Evolutionary conservation across 1,140 invertebrate species (phyloP).

Genomic region (Hylaeus volcanicus): DNA sequence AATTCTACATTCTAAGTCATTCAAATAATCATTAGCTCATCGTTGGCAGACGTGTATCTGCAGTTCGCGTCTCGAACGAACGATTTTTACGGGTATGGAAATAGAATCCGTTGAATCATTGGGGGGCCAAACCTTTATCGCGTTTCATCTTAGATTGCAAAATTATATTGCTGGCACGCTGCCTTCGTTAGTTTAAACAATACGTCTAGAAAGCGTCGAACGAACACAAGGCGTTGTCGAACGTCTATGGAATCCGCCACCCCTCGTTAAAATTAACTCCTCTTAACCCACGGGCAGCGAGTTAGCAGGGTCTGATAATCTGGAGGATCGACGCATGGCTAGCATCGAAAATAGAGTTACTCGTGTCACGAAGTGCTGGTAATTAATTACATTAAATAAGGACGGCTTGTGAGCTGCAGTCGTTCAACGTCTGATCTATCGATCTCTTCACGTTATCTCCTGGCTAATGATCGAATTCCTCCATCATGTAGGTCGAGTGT

Average conservation of each 20-base stretch:
- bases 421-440: conserved; percentile 25
- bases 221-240: conserved; percentile 5
- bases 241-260: conserved; percentile 14
- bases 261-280: conserved; percentile 35
- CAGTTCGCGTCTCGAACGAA: background rate
- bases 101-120: conserved; percentile 12
- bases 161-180: background rate
- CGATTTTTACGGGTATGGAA: conserved; percentile 9
- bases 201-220: background rate
- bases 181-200: conserved; percentile 16
- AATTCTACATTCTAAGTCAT: too few species aligned
- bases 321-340: conserved; percentile 51
- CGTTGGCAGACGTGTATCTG: too few species aligned
- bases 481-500: conserved; percentile 13
- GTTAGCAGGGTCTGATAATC: conserved; percentile 47
- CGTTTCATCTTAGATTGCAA: conserved; percentile 12
- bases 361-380: conserved; percentile 41
- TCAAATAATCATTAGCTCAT: too few species aligned
- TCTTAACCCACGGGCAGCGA: conserved; percentile 1
- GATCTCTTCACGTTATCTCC: conserved; percentile 33
- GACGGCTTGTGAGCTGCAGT: background rate
- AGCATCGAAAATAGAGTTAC: conserved; percentile 59
- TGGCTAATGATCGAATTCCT: conserved; percentile 14
- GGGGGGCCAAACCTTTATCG: background rate
- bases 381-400: conserved; percentile 57